Evolutionary conservation across 2,888 invertebrate genomes (phyloP).

Genomic region (Acanthococcus lagerstroemiae): DNA sequence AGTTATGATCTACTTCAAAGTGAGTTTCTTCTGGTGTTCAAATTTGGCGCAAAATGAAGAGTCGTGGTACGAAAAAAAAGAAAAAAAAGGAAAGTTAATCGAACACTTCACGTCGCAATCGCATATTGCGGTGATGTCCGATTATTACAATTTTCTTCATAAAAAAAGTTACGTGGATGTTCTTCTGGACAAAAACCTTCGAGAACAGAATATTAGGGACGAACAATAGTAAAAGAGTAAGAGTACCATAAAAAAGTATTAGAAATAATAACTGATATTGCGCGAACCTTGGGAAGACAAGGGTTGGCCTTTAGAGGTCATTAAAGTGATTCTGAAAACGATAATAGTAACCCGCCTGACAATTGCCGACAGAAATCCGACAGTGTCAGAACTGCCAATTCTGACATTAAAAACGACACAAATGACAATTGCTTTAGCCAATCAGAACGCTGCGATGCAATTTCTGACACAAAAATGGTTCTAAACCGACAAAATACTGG

Average conservation of each 20-base stretch:
- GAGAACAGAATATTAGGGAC: constrained; percentile 11
- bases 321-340: constrained; percentile 8
- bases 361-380: too few relatives aligned
- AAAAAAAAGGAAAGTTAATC: constrained; percentile 4
- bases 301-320: constrained; percentile 17
- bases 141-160: constrained; percentile 17
- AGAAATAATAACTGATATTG: constrained; percentile 12
- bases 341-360: too few relatives aligned
- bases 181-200: constrained; percentile 19
- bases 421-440: too few relatives aligned
- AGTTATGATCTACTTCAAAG: not conserved
- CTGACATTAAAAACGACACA: too few relatives aligned
- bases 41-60: constrained; percentile 18
- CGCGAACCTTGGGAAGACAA: constrained; percentile 9
- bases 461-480: too few relatives aligned
- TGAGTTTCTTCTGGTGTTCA: too few relatives aligned
- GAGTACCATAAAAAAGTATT: constrained; percentile 22
- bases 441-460: too few relatives aligned
- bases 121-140: constrained; percentile 13
- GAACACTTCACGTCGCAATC: constrained; percentile 18
- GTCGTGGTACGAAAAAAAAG: constrained; percentile 19
- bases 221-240: constrained; percentile 12
- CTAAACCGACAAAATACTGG: too few relatives aligned
- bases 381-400: too few relatives aligned
- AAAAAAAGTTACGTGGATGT: constrained; percentile 14